Conservation (phyloP, 2,797 vertebrate species). For the Melanotaenia maccullochi region DNA sequence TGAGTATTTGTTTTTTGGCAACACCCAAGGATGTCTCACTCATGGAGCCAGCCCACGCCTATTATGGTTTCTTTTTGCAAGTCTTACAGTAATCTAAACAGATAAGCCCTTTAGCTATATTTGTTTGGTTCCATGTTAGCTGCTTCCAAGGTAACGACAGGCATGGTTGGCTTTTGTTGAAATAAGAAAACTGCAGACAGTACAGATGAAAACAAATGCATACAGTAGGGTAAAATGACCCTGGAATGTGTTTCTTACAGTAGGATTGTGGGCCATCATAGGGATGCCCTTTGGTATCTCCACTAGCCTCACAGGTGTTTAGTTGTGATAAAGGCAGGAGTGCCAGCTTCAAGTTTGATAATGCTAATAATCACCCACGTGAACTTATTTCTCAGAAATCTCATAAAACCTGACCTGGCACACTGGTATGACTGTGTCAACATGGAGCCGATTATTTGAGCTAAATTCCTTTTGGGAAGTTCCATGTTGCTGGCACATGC, state of each 20-base stretch:
- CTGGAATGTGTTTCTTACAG: slow-evolving; percentile 7
- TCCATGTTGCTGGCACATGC: background rate
- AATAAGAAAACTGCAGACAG: slow-evolving; percentile 54
- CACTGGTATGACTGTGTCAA: slow-evolving; percentile 18
- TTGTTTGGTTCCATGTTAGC: slow-evolving; percentile 67
- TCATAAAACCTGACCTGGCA: slow-evolving; percentile 26
- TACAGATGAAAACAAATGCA: slow-evolving; percentile 21
- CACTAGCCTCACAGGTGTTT: slow-evolving; percentile 26
- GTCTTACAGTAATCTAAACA: slow-evolving; percentile 54
- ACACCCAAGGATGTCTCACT: slow-evolving; percentile 75
- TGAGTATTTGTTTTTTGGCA: slow-evolving; percentile 76
- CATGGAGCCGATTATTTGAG: slow-evolving; percentile 17
- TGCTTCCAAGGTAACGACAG: slow-evolving; percentile 65
- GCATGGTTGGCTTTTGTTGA: slow-evolving; percentile 45
- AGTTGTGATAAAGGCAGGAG: slow-evolving; percentile 28
- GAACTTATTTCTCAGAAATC: slow-evolving; percentile 47
- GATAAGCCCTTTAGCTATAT: slow-evolving; percentile 68
- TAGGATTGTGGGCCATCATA: slow-evolving; percentile 23
- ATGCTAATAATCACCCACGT: slow-evolving; percentile 56
- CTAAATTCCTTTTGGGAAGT: background rate
- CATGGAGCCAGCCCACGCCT: slow-evolving; percentile 58
- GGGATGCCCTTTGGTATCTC: slow-evolving; percentile 28
- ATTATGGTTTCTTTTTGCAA: slow-evolving; percentile 63
- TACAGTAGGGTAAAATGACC: slow-evolving; percentile 30
- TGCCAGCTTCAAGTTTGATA: slow-evolving; percentile 42